phyloP scores from a whole-genome alignment of 1,140 invertebrate species.

The Drosophila biarmipes region DNA sequence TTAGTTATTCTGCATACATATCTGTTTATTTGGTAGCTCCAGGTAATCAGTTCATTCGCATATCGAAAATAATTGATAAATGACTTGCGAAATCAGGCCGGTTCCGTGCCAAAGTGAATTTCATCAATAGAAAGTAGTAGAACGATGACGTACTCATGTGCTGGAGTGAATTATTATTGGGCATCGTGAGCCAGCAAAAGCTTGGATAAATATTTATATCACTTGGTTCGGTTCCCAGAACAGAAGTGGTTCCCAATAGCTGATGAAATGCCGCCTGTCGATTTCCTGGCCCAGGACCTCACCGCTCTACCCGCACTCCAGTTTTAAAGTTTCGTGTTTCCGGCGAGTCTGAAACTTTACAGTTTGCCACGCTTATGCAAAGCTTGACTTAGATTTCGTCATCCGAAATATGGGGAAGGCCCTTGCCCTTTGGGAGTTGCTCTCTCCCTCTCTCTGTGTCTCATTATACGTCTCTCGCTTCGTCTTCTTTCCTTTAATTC shows the following conservation, averaged over 20 bases:
- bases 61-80: slow-evolving; percentile 46
- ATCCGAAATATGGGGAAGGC: slow-evolving; percentile 38
- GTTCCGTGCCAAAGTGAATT: slow-evolving; percentile 35
- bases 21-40: not conserved
- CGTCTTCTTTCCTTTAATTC: slow-evolving; percentile 14
- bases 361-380: slow-evolving; percentile 51
- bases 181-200: slow-evolving; percentile 13
- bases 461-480: not conserved
- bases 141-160: slow-evolving; percentile 50
- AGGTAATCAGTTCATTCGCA: slow-evolving; percentile 26
- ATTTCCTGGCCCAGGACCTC: slow-evolving; percentile 19
- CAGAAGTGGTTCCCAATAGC: slow-evolving; percentile 3
- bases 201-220: slow-evolving; percentile 18
- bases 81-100: slow-evolving; percentile 45
- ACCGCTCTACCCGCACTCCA: slow-evolving; percentile 12
- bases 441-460: not conserved
- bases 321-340: slow-evolving; percentile 57
- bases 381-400: slow-evolving; percentile 48
- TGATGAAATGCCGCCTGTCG: slow-evolving; percentile 41
- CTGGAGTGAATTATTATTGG: not conserved
- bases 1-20: not conserved
- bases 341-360: slow-evolving; percentile 7
- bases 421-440: slow-evolving; percentile 33
- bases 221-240: slow-evolving; percentile 17
- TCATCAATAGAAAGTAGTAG: slow-evolving; percentile 62